Evolutionary conservation across 2,113 vertebrate species (phyloP), one percentile per base, ranked within the genome.

Genomic region (Poeciliopsis turrubarensis): DNA sequence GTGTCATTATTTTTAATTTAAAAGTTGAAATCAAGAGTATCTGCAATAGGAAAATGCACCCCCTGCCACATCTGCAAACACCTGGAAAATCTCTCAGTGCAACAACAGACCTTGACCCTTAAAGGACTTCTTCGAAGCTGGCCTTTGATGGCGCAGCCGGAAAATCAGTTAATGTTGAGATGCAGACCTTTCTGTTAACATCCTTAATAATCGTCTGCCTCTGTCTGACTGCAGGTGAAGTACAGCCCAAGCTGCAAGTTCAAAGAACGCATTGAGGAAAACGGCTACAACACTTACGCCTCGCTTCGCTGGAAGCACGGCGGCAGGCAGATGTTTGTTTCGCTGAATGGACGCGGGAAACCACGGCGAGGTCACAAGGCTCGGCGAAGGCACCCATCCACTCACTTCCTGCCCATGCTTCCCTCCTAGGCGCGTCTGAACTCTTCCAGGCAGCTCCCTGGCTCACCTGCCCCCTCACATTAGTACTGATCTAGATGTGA

Each of bases 241-340:
- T 98, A 96, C 93, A 95, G 87, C 69, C 93, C 92, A 2, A 97
- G 94, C 93, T 98, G 97, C 91, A 95, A 96, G 86, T 99, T 99
- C 86, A 95, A 70, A 81, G 97, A 99, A 72, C 95, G 95, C 72
- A 99, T 97, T 0, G 96, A 98, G 79, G 97, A 98, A 88, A 98
- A 99, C 0, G 96, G 97, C 88, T 98, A 97, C 91, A 97, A 97
- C 93, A 98, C 97, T 0, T 98, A 98, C 1, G 95, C 96, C 1
- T 97, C 97, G 0, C 92, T 95, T 63, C 95, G 34, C 75, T 98
- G 97, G 97, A 95, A 90, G 72, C 95, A 96, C 37, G 88, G 70
- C 0, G 96, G 96, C 32, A 92, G 94, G 78, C 96, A 96, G 84
- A 97, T 98, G 97, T 98, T 97, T 85, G 95, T 98, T 73, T 96